Conservation (phyloP, 2,797 vertebrate species). For the Antennarius maculatus region DNA sequence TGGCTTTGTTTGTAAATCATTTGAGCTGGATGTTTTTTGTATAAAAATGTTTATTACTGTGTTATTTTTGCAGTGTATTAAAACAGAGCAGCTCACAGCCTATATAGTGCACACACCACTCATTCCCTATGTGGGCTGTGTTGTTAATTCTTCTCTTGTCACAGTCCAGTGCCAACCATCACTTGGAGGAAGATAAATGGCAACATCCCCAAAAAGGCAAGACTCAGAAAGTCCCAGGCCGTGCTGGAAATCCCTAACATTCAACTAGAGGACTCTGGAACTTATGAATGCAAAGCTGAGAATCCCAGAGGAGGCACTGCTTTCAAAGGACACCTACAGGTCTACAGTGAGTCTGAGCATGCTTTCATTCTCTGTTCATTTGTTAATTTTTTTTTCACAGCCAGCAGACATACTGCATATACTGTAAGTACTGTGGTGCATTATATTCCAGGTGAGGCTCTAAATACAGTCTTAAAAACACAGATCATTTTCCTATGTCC, state of each 20-base stretch:
- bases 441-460: no score
- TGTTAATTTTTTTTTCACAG: constrained; percentile 1
- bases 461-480: no score
- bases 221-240: constrained; percentile 95
- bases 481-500: no score
- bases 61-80: background rate
- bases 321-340: constrained; percentile 94
- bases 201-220: constrained; percentile 93
- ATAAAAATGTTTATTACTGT: no score
- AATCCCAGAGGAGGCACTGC: constrained; percentile 92
- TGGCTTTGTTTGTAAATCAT: background rate
- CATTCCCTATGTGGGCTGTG: background rate
- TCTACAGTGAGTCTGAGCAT: constrained; percentile 90
- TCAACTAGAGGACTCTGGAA: constrained; percentile 92
- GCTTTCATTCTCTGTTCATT: background rate
- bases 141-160: constrained; percentile 25
- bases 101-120: background rate
- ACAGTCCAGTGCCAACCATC: constrained; percentile 95
- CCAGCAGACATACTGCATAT: no score
- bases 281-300: constrained; percentile 95
- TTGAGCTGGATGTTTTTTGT: no score
- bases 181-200: constrained; percentile 97
- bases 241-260: constrained; percentile 96
- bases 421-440: no score
- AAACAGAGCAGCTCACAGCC: background rate